These are phyloP conservation scores for Pygathrix nemaeus DNA, from an alignment of 2,113 vertebrate species.

Conservation along the genomic window DNA sequence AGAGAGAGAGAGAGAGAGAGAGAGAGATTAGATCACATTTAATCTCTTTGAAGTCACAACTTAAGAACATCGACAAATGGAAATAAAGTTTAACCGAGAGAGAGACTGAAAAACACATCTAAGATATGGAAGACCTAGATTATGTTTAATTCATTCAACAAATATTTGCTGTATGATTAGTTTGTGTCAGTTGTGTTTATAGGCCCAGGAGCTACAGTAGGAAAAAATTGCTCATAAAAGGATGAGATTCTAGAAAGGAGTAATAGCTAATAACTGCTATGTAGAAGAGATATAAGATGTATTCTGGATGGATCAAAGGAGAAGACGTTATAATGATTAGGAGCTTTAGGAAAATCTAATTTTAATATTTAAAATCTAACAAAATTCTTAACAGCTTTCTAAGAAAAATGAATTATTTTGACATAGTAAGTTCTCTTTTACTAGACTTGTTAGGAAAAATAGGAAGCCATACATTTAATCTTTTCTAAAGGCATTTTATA, in stretches of 20 bases:
- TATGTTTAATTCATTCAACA: slow-evolving; percentile 26
- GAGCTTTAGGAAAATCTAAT: neutral
- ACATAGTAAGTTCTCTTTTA: neutral
- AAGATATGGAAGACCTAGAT: neutral
- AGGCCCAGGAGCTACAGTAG: neutral
- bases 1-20: neutral
- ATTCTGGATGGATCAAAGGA: neutral
- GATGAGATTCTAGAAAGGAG: neutral
- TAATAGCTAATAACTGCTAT: neutral
- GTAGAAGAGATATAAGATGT: neutral
- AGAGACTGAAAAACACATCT: neutral
- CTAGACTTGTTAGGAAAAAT: neutral
- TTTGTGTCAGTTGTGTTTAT: neutral
- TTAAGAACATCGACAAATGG: neutral
- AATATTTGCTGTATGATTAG: neutral
- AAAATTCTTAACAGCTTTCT: neutral
- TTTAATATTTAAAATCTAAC: neutral
- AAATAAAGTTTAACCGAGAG: neutral
- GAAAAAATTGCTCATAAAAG: neutral
- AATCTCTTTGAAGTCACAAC: slow-evolving; percentile 18
- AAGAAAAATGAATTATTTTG: neutral
- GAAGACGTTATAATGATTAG: neutral
- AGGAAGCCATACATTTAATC: neutral
- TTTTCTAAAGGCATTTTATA: neutral
- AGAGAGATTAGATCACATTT: neutral